phyloP scores from a whole-genome alignment of 2,797 vertebrate species.

The Labroides dimidiatus region DNA sequence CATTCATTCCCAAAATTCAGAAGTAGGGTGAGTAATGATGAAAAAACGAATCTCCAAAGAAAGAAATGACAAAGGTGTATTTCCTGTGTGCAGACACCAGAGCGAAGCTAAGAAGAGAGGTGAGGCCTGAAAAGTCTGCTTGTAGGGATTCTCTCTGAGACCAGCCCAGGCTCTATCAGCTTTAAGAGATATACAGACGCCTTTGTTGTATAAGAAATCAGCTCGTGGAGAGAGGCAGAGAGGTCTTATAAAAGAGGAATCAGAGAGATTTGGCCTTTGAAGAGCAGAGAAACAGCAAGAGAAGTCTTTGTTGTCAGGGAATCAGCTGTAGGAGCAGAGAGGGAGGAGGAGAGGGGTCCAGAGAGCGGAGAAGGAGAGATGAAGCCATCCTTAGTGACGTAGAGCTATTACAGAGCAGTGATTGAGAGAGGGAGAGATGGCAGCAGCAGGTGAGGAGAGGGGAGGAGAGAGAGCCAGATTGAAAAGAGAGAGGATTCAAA shows the following conservation, averaged over 20 bases:
- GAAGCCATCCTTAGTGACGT: constrained; percentile 42
- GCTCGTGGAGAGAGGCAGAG: constrained; percentile 31
- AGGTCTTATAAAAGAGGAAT: constrained; percentile 34
- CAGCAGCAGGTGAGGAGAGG: constrained; percentile 5
- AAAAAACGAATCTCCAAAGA: constrained; percentile 9
- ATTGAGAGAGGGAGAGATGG: background rate
- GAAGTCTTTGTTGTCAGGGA: constrained; percentile 42
- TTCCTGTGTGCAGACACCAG: constrained; percentile 1
- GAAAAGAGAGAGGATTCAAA: constrained; percentile 23
- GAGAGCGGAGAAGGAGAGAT: constrained; percentile 20
- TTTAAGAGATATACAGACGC: constrained; percentile 36
- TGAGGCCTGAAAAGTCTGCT: constrained; percentile 11
- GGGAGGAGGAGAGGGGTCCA: constrained; percentile 12
- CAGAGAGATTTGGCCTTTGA: constrained; percentile 55
- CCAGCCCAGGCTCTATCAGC: constrained; percentile 22
- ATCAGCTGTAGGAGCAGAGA: constrained; percentile 44
- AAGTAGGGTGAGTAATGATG: constrained; percentile 1
- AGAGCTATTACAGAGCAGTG: constrained; percentile 16
- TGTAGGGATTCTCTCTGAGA: constrained; percentile 25
- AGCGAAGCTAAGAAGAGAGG: background rate
- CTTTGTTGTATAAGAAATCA: constrained; percentile 55
- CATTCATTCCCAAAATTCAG: constrained; percentile 3
- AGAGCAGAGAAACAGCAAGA: constrained; percentile 29
- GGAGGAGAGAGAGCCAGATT: background rate
- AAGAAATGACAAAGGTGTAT: background rate